Evolutionary conservation across 2,113 vertebrate genomes (phyloP), one percentile per base, ranked within the genome.

Genomic region (Macrotus californicus): DNA sequence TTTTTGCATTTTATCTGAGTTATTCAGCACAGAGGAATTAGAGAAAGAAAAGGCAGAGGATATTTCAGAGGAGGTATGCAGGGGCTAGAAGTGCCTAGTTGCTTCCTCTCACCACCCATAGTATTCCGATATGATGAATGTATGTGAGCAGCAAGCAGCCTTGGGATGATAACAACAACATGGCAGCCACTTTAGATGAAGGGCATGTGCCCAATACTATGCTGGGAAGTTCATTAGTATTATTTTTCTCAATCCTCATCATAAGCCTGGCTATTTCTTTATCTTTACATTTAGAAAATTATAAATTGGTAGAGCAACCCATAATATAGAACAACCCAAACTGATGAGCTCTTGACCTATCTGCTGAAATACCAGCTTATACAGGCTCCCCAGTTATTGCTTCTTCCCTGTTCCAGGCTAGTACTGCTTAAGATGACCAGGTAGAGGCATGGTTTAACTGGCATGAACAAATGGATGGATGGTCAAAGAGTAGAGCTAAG

Each of bases 31-130:
- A 76, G 18, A 80, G 46, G 39, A 15, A 48, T 24, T 11, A 52
- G 54, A 48, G 34, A 91, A 82, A 56, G 34, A 26, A 82, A 92
- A 86, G 41, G 13, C 26, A 54, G 31, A 73, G 14, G 22, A 11
- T 56, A 48, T 48, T 75, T 76, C 39, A 85, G 18, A 48, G 9
- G 24, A n/a, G 56, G 24, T 19, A 34, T 77, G 7, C 4, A 70
- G 67, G 46, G 52, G 56, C 15, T 61, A 31, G 15, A 46, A 48
- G 26, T 75, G 24, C 24, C 50, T 29, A 41, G 21, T 34, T 22
- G 13, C 24, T 19, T 22, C 8, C 2, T 18, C 0, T 2, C 12
- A 5, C 5, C 29, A 12, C 11, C 54, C 52, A 4, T 19, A 59
- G 13, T 0, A 6, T 7, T 29, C 59, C 21, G 5, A 0, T 36